A percentile compares a stretch with the other conserved stretches of the same genome.
Conservation (phyloP, 2,113 vertebrate genomes). For the Suricata suricatta region DNA sequence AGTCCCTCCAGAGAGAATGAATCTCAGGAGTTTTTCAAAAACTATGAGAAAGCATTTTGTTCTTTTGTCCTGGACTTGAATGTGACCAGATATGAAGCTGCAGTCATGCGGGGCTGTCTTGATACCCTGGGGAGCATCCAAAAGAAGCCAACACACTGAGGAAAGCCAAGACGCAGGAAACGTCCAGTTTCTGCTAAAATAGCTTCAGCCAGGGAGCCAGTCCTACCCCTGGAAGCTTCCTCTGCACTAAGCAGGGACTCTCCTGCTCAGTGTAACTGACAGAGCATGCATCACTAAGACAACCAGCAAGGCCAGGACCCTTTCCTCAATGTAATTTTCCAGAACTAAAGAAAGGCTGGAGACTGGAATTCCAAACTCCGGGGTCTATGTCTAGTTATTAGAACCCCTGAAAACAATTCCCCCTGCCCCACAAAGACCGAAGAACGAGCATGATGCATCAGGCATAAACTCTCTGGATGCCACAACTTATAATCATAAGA, state of each 20-base stretch:
- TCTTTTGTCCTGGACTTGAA: background rate
- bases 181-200: background rate
- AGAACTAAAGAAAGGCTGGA: background rate
- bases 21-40: background rate
- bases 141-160: background rate
- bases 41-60: background rate
- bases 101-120: background rate
- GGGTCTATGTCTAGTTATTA: background rate
- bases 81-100: background rate
- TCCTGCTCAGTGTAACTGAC: background rate
- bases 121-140: too few species aligned
- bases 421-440: background rate
- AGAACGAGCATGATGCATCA: background rate
- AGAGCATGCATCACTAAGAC: background rate
- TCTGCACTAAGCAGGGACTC: background rate
- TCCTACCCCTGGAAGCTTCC: background rate
- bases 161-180: background rate
- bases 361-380: background rate
- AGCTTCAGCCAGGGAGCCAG: background rate
- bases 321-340: background rate
- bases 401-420: background rate
- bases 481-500: background rate
- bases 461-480: background rate
- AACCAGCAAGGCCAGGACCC: background rate
- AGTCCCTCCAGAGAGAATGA: background rate